Base-by-base conservation (phyloP, 2,797 vertebrate genomes). In the Pangasius larnaudii region DNA sequence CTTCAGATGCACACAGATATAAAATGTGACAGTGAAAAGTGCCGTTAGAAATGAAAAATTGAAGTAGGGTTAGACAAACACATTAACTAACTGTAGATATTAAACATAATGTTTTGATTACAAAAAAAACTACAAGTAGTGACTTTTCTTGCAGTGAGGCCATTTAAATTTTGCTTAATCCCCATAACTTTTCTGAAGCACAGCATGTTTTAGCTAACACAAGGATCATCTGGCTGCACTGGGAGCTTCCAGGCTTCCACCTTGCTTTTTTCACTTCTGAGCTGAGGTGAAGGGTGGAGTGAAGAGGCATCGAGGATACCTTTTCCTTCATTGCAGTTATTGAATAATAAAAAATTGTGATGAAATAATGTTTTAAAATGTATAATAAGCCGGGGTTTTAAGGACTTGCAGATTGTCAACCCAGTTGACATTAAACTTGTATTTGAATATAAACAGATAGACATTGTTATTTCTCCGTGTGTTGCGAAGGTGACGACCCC, bases 401-500 rank as follows among this genome's bases (percentile, higher is more conserved):
- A 24, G 2, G 67, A 69, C 67, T 36, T 33, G 5, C 74, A 18
- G 74, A 53, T 8, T 51, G 49, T 51, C 27, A 79, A 10, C 18
- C 77, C 6, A 79, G 51, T 13, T 18, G 51, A 58, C 2, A 4
- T 30, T 33, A 22, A 18, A 51, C 5, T 8, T 78, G 5, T 16
- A 42, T 46, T 49, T 46, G 27, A 49, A 24, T 49, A 27, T n/a
- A 24, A 74, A 42, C 7, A 18, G 36, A 42, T 19, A 49, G 75
- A 30, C 7, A 5, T 77, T 61, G 84, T 80, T 91, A 86, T 90
- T 80, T 92, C 22, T 89, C 36, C n/a, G 11, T 77, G 69, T 80
- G 61, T 84, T 86, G 77, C 5, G 91, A 96, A 99, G 98, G 98
- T 98, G 93, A 94, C 98, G 95, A 98, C 95, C 86, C 98, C 98